Evolutionary conservation across 2,113 vertebrate genomes (phyloP).

Genomic region (Colossoma macropomum): DNA sequence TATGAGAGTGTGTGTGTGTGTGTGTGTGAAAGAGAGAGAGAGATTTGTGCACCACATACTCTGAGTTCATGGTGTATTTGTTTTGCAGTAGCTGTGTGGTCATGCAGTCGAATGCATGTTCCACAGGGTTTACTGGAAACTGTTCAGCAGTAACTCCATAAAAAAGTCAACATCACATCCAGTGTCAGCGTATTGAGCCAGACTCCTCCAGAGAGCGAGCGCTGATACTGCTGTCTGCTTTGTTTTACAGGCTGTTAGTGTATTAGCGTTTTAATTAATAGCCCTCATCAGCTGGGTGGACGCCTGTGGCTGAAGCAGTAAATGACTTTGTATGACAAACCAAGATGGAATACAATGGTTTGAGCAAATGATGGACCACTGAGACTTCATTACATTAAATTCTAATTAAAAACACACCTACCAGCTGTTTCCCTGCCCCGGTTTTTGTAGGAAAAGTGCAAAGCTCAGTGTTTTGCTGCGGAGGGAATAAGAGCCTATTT

Average conservation of each 20-base stretch:
- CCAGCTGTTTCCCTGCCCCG: conserved; percentile 34
- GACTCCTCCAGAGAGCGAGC: background rate
- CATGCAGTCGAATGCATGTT: background rate
- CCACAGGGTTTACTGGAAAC: background rate
- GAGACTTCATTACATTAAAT: conserved; percentile 31
- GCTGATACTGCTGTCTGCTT: background rate
- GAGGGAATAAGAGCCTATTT: background rate
- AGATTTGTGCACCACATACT: background rate
- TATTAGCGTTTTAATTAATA: conserved; percentile 55
- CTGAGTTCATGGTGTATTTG: background rate
- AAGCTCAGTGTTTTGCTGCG: background rate
- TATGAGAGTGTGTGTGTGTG: background rate
- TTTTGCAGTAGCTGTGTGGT: conserved; percentile 4
- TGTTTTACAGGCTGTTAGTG: conserved; percentile 62
- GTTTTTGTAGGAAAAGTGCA: background rate
- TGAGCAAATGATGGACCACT: conserved; percentile 62
- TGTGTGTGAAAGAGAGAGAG: background rate
- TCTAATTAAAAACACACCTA: conserved; percentile 22
- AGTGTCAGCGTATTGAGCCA: background rate
- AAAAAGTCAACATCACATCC: background rate
- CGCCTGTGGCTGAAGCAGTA: conserved; percentile 29
- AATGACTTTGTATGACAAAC: conserved; percentile 52
- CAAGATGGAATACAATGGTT: conserved; percentile 61
- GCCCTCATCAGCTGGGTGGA: conserved; percentile 52
- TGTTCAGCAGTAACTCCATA: background rate